These are phyloP conservation scores for Arremon brunneinucha DNA, from an alignment of 2,797 vertebrate species.

Conservation along the genomic window DNA sequence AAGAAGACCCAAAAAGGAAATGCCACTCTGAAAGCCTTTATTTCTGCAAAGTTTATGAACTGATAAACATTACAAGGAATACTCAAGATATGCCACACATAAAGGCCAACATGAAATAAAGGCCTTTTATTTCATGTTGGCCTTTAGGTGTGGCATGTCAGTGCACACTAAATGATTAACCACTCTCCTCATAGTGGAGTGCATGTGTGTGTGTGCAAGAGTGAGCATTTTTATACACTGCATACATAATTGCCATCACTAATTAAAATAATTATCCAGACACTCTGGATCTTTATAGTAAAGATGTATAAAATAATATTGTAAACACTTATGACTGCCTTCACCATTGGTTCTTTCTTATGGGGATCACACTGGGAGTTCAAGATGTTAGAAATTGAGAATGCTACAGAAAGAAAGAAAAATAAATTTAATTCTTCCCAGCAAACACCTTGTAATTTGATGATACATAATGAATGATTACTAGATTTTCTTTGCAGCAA, in stretches of 20 bases:
- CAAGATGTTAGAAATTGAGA: neutral
- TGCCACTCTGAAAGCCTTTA: neutral
- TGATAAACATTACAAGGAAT: neutral
- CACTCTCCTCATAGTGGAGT: neutral
- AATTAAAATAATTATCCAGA: neutral
- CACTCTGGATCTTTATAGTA: neutral
- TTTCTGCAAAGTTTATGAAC: neutral
- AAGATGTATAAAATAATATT: neutral
- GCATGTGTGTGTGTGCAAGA: accelerated
- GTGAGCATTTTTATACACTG: neutral
- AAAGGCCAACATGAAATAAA: neutral
- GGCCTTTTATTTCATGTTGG: too few relatives aligned
- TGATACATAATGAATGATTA: neutral
- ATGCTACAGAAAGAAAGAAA: neutral
- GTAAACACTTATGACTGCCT: neutral
- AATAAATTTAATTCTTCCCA: neutral
- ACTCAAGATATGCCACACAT: neutral
- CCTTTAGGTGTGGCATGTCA: neutral
- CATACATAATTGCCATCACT: neutral
- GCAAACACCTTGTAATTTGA: neutral
- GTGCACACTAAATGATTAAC: neutral
- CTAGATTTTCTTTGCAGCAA: neutral
- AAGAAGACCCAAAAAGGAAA: neutral
- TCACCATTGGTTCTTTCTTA: neutral
- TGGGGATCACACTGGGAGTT: neutral